Base-by-base conservation (phyloP, 2,888 invertebrate genomes). In the Diarsia mendica region DNA sequence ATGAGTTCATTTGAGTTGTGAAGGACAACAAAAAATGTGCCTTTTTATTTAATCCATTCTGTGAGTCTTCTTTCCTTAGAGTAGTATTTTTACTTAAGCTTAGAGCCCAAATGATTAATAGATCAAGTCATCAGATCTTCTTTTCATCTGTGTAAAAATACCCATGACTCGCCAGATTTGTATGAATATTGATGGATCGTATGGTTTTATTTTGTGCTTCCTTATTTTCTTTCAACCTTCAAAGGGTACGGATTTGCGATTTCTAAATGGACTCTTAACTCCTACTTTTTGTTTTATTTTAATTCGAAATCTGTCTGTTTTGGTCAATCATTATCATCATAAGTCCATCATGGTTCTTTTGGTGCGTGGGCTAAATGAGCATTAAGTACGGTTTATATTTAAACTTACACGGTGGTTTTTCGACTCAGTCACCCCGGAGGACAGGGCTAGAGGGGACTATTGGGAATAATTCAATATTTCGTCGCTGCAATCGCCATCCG, bases 131-230 rank as follows among this genome's bases (percentile, higher is more conserved):
- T 60, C 10, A 33, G 18, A 20, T 15, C 18, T 33, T 23, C 46
- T 46, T 46, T 46, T 44, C 44, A 44, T 28, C 48, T 18, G 48
- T 58, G 15, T 18, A 60, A 4, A 60, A 13, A 23, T 46, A 58
- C 1, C 44, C 67, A 60, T 73, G 75, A 73, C 73, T 61, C 6
- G n/a, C 2, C 51, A 51, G 49, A 33, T 74, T 75, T 60, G 61
- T 74, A 28, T 18, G 15, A 75, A 44, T 61, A 51, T 75, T 74
- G 18, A 61, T 33, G 28, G 9, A 46, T 51, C 13, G 9, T 60
- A n/a, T 74, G 44, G 3, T 44, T 28, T 20, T 28, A 67, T 67
- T 66, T 23, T 3, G 6, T 51, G 20, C 39, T 67, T 51, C 10
- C n/a, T n/a, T 48, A 48, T 55, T 55, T 72, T 33, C 3, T 48